These are phyloP conservation scores for Dromaius novaehollandiae DNA, from an alignment of 2,113 vertebrate species.

Conservation along the genomic window DNA sequence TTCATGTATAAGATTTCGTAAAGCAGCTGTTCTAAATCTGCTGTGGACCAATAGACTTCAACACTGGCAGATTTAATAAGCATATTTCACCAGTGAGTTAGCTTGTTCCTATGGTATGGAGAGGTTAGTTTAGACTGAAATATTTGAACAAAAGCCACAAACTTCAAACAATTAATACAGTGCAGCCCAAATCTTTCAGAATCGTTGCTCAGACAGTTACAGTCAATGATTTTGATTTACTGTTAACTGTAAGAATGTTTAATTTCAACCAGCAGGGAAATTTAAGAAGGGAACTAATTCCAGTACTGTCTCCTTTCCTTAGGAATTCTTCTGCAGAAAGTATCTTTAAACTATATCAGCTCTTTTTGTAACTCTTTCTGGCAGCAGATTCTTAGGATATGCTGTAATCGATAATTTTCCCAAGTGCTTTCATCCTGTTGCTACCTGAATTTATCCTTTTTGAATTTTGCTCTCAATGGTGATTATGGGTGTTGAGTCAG, in stretches of 20 bases:
- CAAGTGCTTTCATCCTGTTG: background rate
- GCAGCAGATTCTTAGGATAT: background rate
- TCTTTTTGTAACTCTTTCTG: background rate
- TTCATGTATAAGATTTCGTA: background rate
- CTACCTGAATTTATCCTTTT: background rate
- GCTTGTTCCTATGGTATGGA: background rate
- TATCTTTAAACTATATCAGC: background rate
- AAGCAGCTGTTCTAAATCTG: background rate
- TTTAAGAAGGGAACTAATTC: background rate
- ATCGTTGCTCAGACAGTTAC: background rate
- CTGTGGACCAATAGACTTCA: background rate
- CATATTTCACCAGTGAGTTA: background rate
- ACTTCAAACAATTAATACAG: background rate
- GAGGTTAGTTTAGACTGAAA: background rate
- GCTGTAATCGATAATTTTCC: background rate
- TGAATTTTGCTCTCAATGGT: background rate
- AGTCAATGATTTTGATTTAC: background rate
- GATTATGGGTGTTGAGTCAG: background rate
- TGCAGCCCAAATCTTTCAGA: background rate
- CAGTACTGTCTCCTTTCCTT: background rate
- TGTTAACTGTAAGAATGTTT: background rate
- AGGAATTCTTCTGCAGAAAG: background rate
- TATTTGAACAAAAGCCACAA: background rate
- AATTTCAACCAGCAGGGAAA: background rate
- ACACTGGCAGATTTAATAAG: background rate